phyloP scores from a whole-genome alignment of 2,797 vertebrate species.

The Myotis myotis region DNA sequence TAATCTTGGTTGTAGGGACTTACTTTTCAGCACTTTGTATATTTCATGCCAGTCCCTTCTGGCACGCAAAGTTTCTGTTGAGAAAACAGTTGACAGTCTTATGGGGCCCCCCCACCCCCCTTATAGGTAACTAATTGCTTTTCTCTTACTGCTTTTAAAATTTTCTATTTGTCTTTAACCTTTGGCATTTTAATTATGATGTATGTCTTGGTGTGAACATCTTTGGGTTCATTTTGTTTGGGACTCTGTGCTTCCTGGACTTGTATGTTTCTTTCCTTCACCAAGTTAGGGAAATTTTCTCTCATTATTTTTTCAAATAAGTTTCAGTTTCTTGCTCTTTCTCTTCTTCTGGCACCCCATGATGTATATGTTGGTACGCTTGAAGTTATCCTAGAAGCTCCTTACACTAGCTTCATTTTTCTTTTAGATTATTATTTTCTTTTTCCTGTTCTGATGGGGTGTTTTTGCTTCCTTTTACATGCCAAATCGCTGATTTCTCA shows the following conservation, averaged over 20 bases:
- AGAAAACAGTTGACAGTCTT: not conserved
- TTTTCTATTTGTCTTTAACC: not conserved
- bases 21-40: not conserved
- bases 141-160: not conserved
- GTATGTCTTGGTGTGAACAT: not conserved
- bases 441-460: not conserved
- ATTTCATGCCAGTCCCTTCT: not conserved
- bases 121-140: not conserved
- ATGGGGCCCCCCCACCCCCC: not conserved
- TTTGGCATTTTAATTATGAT: not conserved
- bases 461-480: not conserved
- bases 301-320: not conserved
- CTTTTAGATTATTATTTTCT: not conserved
- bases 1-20: not conserved
- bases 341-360: not conserved
- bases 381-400: not conserved
- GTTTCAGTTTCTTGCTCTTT: not conserved
- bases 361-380: not conserved
- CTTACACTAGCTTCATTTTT: not conserved
- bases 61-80: not conserved
- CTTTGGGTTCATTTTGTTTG: not conserved
- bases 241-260: not conserved
- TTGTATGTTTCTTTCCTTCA: not conserved
- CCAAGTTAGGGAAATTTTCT: not conserved
- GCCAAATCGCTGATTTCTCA: not conserved